phyloP scores from a whole-genome alignment of 1,140 invertebrate genomes.

The Chymomyza costata region DNA sequence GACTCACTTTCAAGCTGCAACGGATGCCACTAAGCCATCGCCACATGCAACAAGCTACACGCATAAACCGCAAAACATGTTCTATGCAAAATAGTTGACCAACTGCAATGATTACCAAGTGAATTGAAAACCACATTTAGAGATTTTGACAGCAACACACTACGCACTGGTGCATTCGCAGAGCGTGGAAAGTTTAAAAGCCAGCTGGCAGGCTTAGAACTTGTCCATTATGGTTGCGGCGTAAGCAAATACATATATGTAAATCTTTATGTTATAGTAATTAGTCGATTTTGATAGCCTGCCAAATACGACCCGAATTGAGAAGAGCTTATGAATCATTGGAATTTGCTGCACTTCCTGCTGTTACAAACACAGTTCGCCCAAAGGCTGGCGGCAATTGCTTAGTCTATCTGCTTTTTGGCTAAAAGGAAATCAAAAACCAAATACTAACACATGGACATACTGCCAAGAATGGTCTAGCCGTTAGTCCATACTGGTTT shows the following conservation, averaged over 20 bases:
- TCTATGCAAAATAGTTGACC: conserved; percentile 30
- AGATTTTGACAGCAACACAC: conserved; percentile 12
- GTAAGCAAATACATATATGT: too few species aligned
- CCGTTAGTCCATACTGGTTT: conserved; percentile 50
- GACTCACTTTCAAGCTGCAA: conserved; percentile 49
- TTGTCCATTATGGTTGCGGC: too few species aligned
- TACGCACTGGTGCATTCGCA: conserved; percentile 46
- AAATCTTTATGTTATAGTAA: too few species aligned
- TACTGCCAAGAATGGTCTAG: conserved; percentile 12
- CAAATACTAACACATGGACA: too few species aligned
- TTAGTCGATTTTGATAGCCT: conserved; percentile 11
- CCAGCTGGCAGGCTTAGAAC: conserved; percentile 15
- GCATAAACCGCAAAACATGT: too few species aligned
- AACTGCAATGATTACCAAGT: conserved; percentile 41
- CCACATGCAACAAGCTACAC: conserved; percentile 11
- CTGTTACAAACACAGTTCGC: conserved; percentile 4
- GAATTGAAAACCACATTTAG: conserved; percentile 60
- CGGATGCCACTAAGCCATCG: conserved; percentile 23
- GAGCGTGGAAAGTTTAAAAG: conserved; percentile 55
- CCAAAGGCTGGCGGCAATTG: not conserved
- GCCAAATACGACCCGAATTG: conserved; percentile 17
- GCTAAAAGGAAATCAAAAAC: conserved; percentile 53
- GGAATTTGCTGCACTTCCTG: conserved; percentile 13
- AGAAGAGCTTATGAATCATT: conserved; percentile 44
- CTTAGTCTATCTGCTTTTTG: conserved; percentile 25